These are phyloP conservation scores for Eurosta solidaginis DNA, from an alignment of 1,140 invertebrate genomes.

Conservation along the genomic window DNA sequence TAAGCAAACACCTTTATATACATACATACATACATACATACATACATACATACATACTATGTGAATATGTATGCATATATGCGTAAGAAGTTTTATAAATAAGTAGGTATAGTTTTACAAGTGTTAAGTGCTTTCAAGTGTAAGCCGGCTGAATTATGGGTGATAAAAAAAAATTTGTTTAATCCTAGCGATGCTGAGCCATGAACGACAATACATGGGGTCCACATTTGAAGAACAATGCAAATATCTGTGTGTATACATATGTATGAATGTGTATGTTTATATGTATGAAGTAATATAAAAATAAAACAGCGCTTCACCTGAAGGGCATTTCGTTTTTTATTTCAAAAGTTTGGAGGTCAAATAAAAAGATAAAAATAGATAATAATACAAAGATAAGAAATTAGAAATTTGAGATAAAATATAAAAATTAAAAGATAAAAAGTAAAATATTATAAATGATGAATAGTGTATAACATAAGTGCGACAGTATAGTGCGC, in stretches of 20 bases:
- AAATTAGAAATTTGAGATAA: too few species aligned
- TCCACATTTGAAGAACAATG: background rate
- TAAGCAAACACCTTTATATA: background rate
- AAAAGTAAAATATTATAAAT: too few species aligned
- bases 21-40: background rate
- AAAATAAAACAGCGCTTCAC: background rate
- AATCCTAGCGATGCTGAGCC: background rate
- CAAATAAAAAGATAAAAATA: too few species aligned
- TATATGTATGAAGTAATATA: background rate
- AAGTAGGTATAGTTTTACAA: background rate
- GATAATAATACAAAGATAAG: too few species aligned
- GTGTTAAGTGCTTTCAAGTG: too few species aligned
- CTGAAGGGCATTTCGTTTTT: too few species aligned
- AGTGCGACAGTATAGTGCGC: too few species aligned
- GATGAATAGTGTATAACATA: too few species aligned
- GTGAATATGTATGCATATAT: background rate
- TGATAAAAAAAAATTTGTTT: slow-evolving; percentile 8
- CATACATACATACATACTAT: background rate
- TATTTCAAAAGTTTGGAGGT: too few species aligned
- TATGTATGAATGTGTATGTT: too few species aligned
- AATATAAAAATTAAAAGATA: too few species aligned
- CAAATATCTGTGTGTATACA: background rate
- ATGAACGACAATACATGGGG: background rate
- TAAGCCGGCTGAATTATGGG: background rate
- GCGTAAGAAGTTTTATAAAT: background rate